Conservation (phyloP, 2,888 invertebrate species). For the Synanthedon vespiformis region DNA sequence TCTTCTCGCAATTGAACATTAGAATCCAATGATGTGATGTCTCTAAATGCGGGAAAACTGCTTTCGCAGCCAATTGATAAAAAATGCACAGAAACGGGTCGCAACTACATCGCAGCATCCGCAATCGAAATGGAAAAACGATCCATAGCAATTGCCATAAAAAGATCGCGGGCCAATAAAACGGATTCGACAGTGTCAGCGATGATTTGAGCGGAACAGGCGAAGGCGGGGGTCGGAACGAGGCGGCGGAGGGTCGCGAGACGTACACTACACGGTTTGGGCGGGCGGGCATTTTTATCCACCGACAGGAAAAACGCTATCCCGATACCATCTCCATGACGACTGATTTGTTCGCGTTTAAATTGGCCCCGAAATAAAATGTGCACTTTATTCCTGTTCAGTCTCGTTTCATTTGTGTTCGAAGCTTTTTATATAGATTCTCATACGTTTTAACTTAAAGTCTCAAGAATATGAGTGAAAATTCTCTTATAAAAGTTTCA, state of each 20-base stretch:
- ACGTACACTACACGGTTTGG: conserved; percentile 51
- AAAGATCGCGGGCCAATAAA: conserved; percentile 64
- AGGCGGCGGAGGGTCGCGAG: conserved; percentile 11
- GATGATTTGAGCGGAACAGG: conserved; percentile 37
- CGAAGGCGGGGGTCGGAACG: conserved; percentile 15
- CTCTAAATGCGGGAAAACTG: conserved; percentile 15
- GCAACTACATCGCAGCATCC: conserved; percentile 41
- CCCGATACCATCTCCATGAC: conserved; percentile 36
- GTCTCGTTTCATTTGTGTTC: too few relatives aligned
- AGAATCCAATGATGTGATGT: too few relatives aligned
- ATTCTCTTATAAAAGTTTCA: too few relatives aligned
- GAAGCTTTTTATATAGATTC: too few relatives aligned
- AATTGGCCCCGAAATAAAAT: neutral
- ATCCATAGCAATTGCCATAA: conserved; percentile 58
- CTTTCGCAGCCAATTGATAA: conserved; percentile 18
- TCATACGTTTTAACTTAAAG: too few relatives aligned
- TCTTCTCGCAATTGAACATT: too few relatives aligned
- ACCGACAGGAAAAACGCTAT: conserved; percentile 40
- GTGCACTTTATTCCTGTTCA: neutral
- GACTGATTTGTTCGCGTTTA: conserved; percentile 39
- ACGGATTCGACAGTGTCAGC: conserved; percentile 57
- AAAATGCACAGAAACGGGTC: conserved; percentile 17
- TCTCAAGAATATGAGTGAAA: too few relatives aligned
- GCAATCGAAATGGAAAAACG: conserved; percentile 58
- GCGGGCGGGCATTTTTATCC: conserved; percentile 61